phyloP scores from a whole-genome alignment of 2,113 vertebrate species.

The Balaenoptera acutorostrata region DNA sequence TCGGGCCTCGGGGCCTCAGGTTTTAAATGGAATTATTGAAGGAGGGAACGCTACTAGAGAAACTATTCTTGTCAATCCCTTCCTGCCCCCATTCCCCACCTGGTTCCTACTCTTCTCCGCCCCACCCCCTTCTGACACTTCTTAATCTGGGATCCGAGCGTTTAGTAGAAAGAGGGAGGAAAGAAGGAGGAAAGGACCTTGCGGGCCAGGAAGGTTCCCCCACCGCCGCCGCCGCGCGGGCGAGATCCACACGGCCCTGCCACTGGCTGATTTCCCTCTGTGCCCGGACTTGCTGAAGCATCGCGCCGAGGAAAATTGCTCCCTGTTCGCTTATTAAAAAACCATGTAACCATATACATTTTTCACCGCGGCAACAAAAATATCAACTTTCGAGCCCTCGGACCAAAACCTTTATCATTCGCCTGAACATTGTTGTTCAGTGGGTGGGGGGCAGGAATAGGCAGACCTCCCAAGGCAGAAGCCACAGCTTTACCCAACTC shows the following conservation, averaged over 20 bases:
- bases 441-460: background rate
- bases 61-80: background rate
- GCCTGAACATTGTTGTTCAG: constrained; percentile 41
- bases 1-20: constrained; percentile 43
- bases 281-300: constrained; percentile 71
- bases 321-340: constrained; percentile 70
- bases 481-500: background rate
- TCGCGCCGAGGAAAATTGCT: constrained; percentile 72
- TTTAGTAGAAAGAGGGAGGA: background rate
- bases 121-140: background rate
- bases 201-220: background rate
- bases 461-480: background rate
- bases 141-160: background rate
- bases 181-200: background rate
- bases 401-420: constrained; percentile 46
- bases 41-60: background rate
- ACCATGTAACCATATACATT: constrained; percentile 64
- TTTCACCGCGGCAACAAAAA: constrained; percentile 68
- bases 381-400: constrained; percentile 51
- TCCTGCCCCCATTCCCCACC: background rate
- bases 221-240: background rate
- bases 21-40: constrained; percentile 67
- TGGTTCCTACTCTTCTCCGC: background rate
- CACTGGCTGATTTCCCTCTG: constrained; percentile 54
- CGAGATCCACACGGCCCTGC: background rate